phyloP scores from a whole-genome alignment of 2,888 invertebrate genomes.

The Hartigia nigra region DNA sequence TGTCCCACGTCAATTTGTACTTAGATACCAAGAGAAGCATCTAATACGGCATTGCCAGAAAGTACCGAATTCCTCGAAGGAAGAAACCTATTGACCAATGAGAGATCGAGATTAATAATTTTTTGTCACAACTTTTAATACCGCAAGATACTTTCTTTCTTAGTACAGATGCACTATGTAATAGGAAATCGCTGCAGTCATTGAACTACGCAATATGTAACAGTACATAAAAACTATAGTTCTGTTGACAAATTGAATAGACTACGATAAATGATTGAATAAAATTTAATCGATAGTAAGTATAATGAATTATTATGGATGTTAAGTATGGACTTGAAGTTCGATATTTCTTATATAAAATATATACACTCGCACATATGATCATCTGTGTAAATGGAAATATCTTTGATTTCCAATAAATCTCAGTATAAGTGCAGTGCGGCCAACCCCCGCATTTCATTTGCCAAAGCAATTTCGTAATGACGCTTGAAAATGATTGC shows the following conservation, averaged over 20 bases:
- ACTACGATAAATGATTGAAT: neutral
- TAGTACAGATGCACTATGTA: conserved; percentile 34
- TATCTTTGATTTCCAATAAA: conserved; percentile 53
- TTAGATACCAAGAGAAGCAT: neutral
- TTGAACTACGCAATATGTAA: conserved; percentile 24
- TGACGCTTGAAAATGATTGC: conserved; percentile 57
- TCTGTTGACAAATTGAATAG: neutral
- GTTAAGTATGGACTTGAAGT: neutral
- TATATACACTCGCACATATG: neutral
- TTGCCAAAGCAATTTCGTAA: conserved; percentile 59
- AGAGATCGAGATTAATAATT: neutral
- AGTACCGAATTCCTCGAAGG: neutral
- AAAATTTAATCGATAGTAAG: neutral
- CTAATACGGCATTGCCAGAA: neutral
- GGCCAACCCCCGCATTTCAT: conserved; percentile 47
- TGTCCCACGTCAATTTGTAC: neutral
- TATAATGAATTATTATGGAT: neutral
- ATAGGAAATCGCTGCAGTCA: conserved; percentile 33
- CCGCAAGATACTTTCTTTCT: neutral
- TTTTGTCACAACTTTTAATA: neutral
- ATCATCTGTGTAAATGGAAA: neutral
- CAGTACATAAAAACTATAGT: neutral
- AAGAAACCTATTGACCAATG: neutral
- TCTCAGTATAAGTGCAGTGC: conserved; percentile 48
- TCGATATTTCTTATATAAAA: neutral